Evolutionary conservation across 2,113 vertebrate species (phyloP), one percentile per base, ranked within the genome.

Genomic region (Clupea harengus): DNA sequence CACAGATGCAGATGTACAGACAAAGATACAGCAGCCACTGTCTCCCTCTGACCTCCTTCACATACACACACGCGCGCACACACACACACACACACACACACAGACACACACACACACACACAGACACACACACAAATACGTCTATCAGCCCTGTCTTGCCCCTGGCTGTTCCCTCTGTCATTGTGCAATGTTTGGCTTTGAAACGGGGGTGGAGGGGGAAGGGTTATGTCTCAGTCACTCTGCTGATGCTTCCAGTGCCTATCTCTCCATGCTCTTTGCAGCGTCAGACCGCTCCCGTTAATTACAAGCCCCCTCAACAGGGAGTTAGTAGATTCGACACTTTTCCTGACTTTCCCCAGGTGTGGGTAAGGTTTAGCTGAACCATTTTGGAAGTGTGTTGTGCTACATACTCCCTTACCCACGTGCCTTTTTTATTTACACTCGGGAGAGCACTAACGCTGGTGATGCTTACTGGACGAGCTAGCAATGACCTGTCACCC

Each of bases 101-200:
- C 52, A 57, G 17, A 22, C 18, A 6, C 54, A 60, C 11, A 17
- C 54, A 20, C 54, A 60, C 54, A n/a, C 54, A n/a, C 54, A n/a
- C 54, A 4, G 4, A 22, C 54, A 57, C 15, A 57, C 15, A 22
- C 18, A 6, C 54, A 60, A 18, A 22, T 20, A 60, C 54, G n/a
- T 67, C 64, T 67, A 67, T 67, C 25, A 67, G 64, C 64, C 64
- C n/a, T 28, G n/a, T 28, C 64, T 67, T 11, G 64, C 64, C n/a
- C 64, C n/a, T 28, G 64, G 64, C 64, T 67, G 64, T 67, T 67
- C 64, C n/a, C n/a, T 67, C 64, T 67, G 64, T 67, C 64, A 67
- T 11, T 67, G 64, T 67, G 64, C 64, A 25, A 28, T 28, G 64
- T 67, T 67, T 67, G 64, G 64, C 9, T 67, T 28, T 67, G 64